Conservation (phyloP, 2,113 vertebrate species). For the Istiophorus platypterus region DNA sequence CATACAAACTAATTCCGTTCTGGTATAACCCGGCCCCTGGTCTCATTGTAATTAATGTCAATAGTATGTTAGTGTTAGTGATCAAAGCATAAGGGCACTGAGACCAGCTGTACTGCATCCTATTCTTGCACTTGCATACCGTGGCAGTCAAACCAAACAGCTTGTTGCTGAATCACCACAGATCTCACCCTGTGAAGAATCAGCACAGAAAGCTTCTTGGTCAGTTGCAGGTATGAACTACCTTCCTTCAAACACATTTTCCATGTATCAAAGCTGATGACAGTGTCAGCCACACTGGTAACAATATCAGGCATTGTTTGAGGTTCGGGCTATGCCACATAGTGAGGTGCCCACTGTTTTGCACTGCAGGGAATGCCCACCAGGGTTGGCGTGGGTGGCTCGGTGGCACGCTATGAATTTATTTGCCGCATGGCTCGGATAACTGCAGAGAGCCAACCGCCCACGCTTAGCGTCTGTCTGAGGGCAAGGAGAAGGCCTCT, state of each 20-base stretch:
- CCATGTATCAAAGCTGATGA: neutral
- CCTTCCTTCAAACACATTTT: constrained; percentile 3
- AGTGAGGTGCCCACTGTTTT: constrained; percentile 43
- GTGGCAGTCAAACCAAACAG: constrained; percentile 10
- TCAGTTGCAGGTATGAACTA: constrained; percentile 1
- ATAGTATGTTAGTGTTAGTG: neutral
- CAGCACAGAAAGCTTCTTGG: neutral
- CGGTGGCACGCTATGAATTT: constrained; percentile 73
- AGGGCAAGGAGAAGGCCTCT: constrained; percentile 56
- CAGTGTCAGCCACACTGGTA: neutral
- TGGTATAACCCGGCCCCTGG: neutral
- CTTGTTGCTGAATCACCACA: constrained; percentile 45
- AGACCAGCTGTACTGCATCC: constrained; percentile 9
- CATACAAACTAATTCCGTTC: neutral
- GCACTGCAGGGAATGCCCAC: constrained; percentile 71
- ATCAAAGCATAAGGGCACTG: neutral
- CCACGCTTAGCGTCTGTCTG: constrained; percentile 65
- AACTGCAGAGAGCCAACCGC: constrained; percentile 65
- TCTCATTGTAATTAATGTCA: neutral
- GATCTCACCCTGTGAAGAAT: constrained; percentile 6
- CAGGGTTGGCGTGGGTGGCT: constrained; percentile 66
- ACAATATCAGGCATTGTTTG: constrained; percentile 61
- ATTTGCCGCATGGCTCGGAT: constrained; percentile 71
- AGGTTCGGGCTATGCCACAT: constrained; percentile 13
- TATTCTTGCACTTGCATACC: neutral